phyloP scores from a whole-genome alignment of 2,888 invertebrate genomes.

The Cephus nigrinus region DNA sequence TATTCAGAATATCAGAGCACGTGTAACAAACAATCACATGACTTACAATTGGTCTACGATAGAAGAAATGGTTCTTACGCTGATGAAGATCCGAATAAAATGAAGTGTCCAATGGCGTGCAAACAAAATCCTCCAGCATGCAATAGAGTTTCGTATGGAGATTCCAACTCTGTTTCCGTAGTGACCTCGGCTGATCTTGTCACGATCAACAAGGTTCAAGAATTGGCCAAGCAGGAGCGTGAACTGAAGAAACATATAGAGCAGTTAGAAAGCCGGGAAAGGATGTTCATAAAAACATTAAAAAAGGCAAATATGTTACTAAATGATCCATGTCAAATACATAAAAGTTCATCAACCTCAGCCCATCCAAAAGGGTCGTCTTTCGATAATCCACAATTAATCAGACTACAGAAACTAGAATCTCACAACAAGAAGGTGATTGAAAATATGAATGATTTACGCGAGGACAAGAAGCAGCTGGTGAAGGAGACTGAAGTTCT shows the following conservation, averaged over 20 bases:
- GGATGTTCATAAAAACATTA: conserved; percentile 14
- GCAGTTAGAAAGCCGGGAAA: conserved; percentile 17
- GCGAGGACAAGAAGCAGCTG: conserved; percentile 12
- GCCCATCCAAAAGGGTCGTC: background rate
- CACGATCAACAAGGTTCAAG: conserved; percentile 6
- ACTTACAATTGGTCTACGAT: background rate
- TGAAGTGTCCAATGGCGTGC: background rate
- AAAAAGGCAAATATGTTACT: conserved; percentile 13
- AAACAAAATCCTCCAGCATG: background rate
- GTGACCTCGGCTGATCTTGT: conserved; percentile 12
- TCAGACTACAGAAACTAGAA: conserved; percentile 18
- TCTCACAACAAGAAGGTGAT: conserved; percentile 14
- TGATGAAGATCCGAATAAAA: background rate
- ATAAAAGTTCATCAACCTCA: background rate
- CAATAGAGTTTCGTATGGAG: background rate
- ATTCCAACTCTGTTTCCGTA: background rate
- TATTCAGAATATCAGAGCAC: background rate
- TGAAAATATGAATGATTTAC: conserved; percentile 6
- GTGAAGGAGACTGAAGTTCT: conserved; percentile 12
- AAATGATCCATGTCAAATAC: conserved; percentile 12
- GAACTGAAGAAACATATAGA: conserved; percentile 15
- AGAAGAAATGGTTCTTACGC: background rate
- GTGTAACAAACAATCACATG: background rate
- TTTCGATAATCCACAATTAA: conserved; percentile 9
- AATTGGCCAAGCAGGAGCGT: conserved; percentile 14